Conservation (phyloP, 2,888 invertebrate genomes). For the Epistrophe eligans region DNA sequence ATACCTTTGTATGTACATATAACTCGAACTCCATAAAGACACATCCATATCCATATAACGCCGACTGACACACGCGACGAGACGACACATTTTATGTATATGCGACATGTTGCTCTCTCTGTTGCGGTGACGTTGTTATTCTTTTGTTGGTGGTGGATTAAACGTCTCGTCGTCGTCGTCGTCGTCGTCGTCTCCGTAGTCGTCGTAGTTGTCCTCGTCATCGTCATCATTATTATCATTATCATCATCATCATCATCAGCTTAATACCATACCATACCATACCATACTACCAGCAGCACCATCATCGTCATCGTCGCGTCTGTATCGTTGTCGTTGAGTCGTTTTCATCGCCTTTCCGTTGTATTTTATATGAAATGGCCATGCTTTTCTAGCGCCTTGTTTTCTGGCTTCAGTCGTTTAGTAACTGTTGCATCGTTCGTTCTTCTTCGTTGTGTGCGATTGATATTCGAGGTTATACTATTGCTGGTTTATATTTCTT, state of each 20-base stretch:
- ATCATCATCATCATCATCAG: neutral
- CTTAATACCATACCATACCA: slow-evolving; percentile 6
- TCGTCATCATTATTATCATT: neutral
- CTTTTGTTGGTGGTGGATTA: slow-evolving; percentile 37
- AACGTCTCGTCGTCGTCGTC: slow-evolving; percentile 54
- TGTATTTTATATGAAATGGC: slow-evolving; percentile 38
- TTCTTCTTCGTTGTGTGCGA: slow-evolving; percentile 79
- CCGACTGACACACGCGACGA: neutral
- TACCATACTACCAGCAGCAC: neutral
- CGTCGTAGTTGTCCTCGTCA: slow-evolving; percentile 6
- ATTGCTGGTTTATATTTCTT: neutral
- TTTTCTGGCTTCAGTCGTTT: slow-evolving; percentile 81
- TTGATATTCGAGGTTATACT: slow-evolving; percentile 13
- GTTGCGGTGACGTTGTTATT: slow-evolving; percentile 64
- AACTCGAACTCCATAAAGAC: slow-evolving; percentile 15
- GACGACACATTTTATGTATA: slow-evolving; percentile 41
- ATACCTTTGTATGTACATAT: no score
- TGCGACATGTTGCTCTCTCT: slow-evolving; percentile 68
- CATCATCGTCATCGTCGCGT: slow-evolving; percentile 24
- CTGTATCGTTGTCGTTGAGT: slow-evolving; percentile 42
- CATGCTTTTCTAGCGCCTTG: slow-evolving; percentile 71
- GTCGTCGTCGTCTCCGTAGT: neutral
- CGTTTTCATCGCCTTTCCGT: slow-evolving; percentile 50
- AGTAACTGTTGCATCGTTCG: slow-evolving; percentile 84
- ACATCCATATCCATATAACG: neutral